These are phyloP conservation scores for Atta colombica DNA, from an alignment of 1,140 invertebrate species.

Conservation along the genomic window DNA sequence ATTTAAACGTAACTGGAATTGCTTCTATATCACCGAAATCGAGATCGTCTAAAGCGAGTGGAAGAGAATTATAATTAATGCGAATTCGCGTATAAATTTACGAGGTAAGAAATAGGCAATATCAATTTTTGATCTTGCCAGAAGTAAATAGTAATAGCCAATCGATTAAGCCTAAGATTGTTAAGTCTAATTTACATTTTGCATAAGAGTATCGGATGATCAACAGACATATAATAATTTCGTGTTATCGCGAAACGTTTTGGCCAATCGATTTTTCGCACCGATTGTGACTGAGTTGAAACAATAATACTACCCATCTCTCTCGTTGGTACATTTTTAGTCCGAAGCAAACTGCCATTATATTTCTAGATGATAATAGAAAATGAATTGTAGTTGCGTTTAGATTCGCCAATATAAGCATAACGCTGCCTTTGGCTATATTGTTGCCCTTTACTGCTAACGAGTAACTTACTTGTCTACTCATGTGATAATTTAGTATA, in stretches of 20 bases:
- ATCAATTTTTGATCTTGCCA: conserved; percentile 40
- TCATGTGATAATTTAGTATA: conserved; percentile 86
- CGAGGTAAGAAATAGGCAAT: conserved; percentile 32
- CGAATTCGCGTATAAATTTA: conserved; percentile 27
- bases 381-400: conserved; percentile 75
- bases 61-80: conserved; percentile 2
- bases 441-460: conserved; percentile 85
- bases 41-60: neutral
- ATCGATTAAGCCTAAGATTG: conserved; percentile 19
- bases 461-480: conserved; percentile 85
- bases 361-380: conserved; percentile 59
- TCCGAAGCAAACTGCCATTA: conserved; percentile 57
- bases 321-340: conserved; percentile 27
- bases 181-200: conserved; percentile 47
- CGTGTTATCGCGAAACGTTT: conserved; percentile 42
- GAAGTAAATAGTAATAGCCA: conserved; percentile 37
- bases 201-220: conserved; percentile 2
- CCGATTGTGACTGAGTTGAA: conserved; percentile 59
- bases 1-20: conserved; percentile 76
- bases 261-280: conserved; percentile 53
- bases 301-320: conserved; percentile 46
- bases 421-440: conserved; percentile 86
- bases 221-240: conserved; percentile 57
- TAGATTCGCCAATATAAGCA: conserved; percentile 81
- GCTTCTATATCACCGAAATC: conserved; percentile 51